phyloP scores from a whole-genome alignment of 2,888 invertebrate species.

The Caenorhabditis drosophilae region DNA sequence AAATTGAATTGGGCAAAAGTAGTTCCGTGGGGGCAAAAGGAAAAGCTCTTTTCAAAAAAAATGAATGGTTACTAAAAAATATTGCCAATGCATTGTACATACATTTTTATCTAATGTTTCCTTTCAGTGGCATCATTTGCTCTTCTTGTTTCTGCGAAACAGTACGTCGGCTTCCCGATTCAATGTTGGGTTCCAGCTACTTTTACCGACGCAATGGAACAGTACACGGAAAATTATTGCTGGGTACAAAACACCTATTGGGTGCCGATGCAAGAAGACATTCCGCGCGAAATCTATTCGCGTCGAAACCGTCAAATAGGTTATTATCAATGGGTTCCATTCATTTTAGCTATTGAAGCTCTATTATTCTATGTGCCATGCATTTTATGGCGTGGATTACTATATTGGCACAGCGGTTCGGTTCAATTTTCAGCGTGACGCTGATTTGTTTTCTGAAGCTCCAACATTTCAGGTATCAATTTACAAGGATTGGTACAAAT shows the following conservation, averaged over 20 bases:
- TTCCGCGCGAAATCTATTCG: constrained; percentile 69
- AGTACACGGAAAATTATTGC: constrained; percentile 69
- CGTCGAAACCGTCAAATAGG: constrained; percentile 69
- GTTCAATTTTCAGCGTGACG: neutral
- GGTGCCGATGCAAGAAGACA: constrained; percentile 69
- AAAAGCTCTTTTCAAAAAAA: too few relatives aligned
- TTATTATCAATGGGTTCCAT: constrained; percentile 69
- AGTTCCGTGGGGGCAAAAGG: too few relatives aligned
- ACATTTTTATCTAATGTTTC: too few relatives aligned
- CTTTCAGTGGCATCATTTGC: constrained; percentile 68
- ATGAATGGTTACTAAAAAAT: too few relatives aligned
- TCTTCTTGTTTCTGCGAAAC: constrained; percentile 68
- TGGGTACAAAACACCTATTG: constrained; percentile 70
- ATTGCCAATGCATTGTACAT: too few relatives aligned
- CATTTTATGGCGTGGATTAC: constrained; percentile 68
- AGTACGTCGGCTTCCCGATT: constrained; percentile 69
- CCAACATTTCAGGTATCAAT: constrained; percentile 63
- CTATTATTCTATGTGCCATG: constrained; percentile 69
- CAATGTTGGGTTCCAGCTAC: constrained; percentile 70
- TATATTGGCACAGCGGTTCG: constrained; percentile 69
- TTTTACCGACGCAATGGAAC: constrained; percentile 70
- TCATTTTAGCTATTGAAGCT: constrained; percentile 69
- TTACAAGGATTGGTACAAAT: constrained; percentile 69
- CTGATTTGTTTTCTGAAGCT: neutral
- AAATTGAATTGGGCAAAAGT: too few relatives aligned